Conservation (phyloP, 1,140 invertebrate species). For the Rhagoletis pomonella region DNA sequence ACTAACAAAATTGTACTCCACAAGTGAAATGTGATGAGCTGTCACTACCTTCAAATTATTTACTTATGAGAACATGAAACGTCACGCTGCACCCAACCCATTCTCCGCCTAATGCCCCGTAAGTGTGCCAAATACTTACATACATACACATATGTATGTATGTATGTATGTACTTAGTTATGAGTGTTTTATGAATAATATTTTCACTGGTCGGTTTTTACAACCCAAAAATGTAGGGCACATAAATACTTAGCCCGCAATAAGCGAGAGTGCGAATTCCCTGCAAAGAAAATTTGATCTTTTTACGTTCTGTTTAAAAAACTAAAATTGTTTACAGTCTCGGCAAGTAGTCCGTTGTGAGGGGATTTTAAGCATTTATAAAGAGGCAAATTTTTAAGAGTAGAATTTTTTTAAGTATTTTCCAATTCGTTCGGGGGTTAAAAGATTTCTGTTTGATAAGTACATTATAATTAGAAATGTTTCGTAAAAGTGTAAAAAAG, state of each 20-base stretch:
- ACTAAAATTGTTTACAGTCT: too few species aligned
- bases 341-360: too few species aligned
- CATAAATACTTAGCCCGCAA: neutral
- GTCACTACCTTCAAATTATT: neutral
- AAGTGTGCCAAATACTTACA: neutral
- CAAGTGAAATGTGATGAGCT: neutral
- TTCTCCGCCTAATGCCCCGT: neutral
- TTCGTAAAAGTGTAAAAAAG: too few species aligned
- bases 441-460: too few species aligned
- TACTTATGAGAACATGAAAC: neutral
- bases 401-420: too few species aligned
- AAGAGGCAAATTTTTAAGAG: too few species aligned
- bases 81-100: slow-evolving; percentile 2
- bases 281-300: neutral
- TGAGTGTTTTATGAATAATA: neutral
- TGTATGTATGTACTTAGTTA: neutral
- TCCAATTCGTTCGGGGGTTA: too few species aligned
- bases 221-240: slow-evolving; percentile 3
- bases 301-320: too few species aligned
- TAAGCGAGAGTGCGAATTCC: neutral
- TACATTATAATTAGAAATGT: too few species aligned
- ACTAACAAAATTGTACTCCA: too few species aligned
- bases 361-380: too few species aligned
- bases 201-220: slow-evolving; percentile 4
- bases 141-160: too few species aligned